Conservation (phyloP, 1,140 invertebrate genomes). For the Conus betulinus region DNA sequence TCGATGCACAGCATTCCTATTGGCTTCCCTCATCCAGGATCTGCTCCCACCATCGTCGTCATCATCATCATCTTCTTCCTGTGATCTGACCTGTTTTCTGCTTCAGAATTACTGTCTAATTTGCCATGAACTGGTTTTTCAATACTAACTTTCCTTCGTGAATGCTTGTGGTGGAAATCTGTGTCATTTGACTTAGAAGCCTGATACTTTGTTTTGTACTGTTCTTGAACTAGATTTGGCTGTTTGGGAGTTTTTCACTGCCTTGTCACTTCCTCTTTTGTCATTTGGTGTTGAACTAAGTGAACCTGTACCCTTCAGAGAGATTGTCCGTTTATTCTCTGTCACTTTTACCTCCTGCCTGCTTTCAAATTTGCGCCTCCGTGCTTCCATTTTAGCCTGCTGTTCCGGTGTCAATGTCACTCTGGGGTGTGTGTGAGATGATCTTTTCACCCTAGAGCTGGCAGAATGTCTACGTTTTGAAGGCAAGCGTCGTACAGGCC, state of each 20-base stretch:
- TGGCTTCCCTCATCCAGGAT: conserved; percentile 41
- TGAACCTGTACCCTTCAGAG: conserved; percentile 41
- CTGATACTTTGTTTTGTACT: background rate
- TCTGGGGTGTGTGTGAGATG: background rate
- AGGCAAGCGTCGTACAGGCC: background rate
- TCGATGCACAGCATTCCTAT: conserved; percentile 4
- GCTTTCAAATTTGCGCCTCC: conserved; percentile 47
- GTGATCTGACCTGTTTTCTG: background rate
- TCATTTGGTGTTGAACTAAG: background rate
- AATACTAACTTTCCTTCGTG: conserved; percentile 34
- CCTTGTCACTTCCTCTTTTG: background rate
- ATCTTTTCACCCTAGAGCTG: background rate
- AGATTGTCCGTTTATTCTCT: conserved; percentile 36
- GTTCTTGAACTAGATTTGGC: background rate
- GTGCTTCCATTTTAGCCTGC: conserved; percentile 47
- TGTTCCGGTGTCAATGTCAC: conserved; percentile 39
- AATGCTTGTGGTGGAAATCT: conserved; percentile 42
- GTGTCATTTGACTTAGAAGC: background rate
- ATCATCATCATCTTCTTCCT: conserved; percentile 23
- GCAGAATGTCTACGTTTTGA: background rate
- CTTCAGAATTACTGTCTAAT: background rate
- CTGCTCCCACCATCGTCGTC: conserved; percentile 43
- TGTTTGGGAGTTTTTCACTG: background rate
- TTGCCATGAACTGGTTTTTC: conserved; percentile 23
- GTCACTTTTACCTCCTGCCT: conserved; percentile 35